These are phyloP conservation scores for Clitarchus hookeri DNA, from an alignment of 2,888 invertebrate species.

Conservation along the genomic window DNA sequence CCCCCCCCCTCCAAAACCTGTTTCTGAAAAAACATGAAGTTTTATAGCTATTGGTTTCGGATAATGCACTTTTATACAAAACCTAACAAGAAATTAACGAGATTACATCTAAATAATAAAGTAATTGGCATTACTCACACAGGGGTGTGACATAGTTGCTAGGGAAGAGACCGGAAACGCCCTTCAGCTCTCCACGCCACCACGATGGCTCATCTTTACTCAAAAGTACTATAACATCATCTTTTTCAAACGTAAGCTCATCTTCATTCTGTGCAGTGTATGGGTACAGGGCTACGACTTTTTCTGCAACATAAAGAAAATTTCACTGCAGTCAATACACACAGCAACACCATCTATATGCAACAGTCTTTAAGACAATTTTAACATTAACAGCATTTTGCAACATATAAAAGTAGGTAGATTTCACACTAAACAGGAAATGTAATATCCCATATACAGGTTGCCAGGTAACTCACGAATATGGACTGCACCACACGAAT, in stretches of 20 bases:
- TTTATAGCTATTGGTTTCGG: background rate
- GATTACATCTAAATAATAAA: background rate
- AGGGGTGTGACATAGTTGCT: constrained; percentile 90
- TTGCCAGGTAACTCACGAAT: too few relatives aligned
- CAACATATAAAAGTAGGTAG: too few relatives aligned
- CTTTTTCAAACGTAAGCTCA: constrained; percentile 90
- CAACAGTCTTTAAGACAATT: too few relatives aligned
- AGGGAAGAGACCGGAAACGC: constrained; percentile 89
- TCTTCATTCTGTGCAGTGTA: constrained; percentile 95
- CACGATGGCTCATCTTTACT: constrained; percentile 94
- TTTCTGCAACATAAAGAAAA: constrained; percentile 60
- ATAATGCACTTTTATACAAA: background rate
- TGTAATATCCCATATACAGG: too few relatives aligned
- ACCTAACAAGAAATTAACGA: too few relatives aligned
- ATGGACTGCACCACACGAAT: too few relatives aligned
- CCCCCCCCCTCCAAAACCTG: too few relatives aligned
- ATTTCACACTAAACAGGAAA: too few relatives aligned
- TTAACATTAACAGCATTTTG: too few relatives aligned
- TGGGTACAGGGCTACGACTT: constrained; percentile 90
- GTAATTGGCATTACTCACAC: constrained; percentile 60
- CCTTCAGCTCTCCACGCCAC: constrained; percentile 96
- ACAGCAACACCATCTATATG: too few relatives aligned
- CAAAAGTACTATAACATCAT: constrained; percentile 86
- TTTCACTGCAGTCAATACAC: too few relatives aligned
- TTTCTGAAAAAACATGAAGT: too few relatives aligned